phyloP scores from a whole-genome alignment of 2,797 vertebrate species.

The Ctenosaura bakeri region DNA sequence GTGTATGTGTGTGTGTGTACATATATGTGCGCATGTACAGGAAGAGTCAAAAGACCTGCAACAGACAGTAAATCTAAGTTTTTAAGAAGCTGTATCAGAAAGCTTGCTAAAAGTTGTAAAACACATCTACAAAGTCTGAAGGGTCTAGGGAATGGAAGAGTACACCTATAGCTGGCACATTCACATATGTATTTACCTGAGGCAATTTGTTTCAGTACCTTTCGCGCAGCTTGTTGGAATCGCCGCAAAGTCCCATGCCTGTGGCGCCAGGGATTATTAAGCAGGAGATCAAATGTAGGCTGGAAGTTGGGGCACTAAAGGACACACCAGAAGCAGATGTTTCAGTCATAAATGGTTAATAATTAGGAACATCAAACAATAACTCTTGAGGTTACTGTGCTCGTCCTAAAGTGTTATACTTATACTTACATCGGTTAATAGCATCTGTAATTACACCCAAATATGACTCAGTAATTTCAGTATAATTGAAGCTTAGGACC shows the following conservation, averaged over 20 bases:
- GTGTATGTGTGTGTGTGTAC: background rate
- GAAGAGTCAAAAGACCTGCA: background rate
- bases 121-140: background rate
- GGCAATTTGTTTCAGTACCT: slow-evolving; percentile 80
- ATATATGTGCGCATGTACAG: background rate
- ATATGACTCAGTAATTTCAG: background rate
- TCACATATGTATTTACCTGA: background rate
- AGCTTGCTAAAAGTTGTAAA: background rate
- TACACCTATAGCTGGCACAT: background rate
- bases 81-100: background rate
- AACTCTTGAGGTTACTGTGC: background rate
- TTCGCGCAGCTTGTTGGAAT: slow-evolving; percentile 90
- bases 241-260: slow-evolving; percentile 80
- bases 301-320: slow-evolving; percentile 46
- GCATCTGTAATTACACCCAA: background rate
- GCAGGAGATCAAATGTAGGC: slow-evolving; percentile 83
- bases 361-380: slow-evolving; percentile 28
- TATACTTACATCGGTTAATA: background rate
- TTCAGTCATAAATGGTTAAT: background rate
- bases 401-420: slow-evolving; percentile 24
- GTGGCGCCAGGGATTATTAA: slow-evolving; percentile 81
- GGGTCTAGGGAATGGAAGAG: fast-evolving
- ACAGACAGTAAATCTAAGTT: background rate
- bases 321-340: background rate
- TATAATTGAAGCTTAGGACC: background rate